A percentile compares a stretch with the other conserved stretches of the same genome.
These are phyloP conservation scores for Schrankia costaestrigalis DNA, from an alignment of 2,888 invertebrate genomes.

Conservation along the genomic window DNA sequence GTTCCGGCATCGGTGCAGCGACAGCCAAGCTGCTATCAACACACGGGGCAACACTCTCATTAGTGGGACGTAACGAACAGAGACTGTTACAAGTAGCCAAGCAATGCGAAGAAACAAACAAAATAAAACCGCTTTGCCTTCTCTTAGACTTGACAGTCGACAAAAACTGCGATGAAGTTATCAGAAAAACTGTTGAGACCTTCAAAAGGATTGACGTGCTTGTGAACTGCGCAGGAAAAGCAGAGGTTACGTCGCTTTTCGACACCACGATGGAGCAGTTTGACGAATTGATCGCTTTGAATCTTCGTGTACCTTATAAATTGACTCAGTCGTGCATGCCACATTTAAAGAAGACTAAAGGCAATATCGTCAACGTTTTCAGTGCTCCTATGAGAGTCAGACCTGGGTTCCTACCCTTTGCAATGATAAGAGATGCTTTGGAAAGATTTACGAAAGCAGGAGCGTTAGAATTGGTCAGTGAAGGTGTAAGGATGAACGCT, in stretches of 20 bases:
- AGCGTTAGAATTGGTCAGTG: conserved; percentile 49
- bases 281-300: conserved; percentile 52
- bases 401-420: conserved; percentile 50
- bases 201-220: conserved; percentile 49
- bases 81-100: conserved; percentile 44
- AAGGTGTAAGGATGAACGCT: conserved; percentile 59
- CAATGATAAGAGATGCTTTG: conserved; percentile 51
- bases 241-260: conserved; percentile 46
- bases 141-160: conserved; percentile 45
- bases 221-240: conserved; percentile 56
- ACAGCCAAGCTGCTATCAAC: conserved; percentile 52
- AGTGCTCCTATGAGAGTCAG: conserved; percentile 43
- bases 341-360: conserved; percentile 49
- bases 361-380: conserved; percentile 54
- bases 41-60: conserved; percentile 44
- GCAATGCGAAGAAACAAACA: conserved; percentile 39
- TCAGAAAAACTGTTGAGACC: conserved; percentile 46
- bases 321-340: conserved; percentile 52
- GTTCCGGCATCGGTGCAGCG: conserved; percentile 60
- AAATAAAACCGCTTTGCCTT: conserved; percentile 44
- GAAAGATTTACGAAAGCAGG: conserved; percentile 54
- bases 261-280: conserved; percentile 50
- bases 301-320: conserved; percentile 54
- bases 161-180: conserved; percentile 48
- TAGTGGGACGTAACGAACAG: conserved; percentile 52